Base-by-base conservation (phyloP, 2,113 vertebrate genomes). In the Athene noctua region DNA sequence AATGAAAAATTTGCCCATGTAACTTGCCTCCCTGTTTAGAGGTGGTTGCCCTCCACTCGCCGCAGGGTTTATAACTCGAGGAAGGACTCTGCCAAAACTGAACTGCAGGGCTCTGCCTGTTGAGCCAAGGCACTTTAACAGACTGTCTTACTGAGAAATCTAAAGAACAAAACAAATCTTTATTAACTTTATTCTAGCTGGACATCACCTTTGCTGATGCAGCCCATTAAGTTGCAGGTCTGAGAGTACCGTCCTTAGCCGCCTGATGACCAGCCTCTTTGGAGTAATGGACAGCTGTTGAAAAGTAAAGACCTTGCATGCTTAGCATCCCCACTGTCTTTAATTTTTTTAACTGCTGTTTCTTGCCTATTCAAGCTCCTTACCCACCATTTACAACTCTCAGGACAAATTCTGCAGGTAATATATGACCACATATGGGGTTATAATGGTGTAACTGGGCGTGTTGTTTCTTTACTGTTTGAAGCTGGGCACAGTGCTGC, bases 21-120 rank as follows among this genome's bases (percentile, higher is more conserved):
- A 59, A 2, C 20, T 86, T 71, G n/a, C 30, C 42, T 49, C 25
- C 11, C 22, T 46, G 8, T 61, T 85, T 49, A 68, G 42, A 57
- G 38, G 8, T n/a, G 22, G 4, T 58, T 8, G 0, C 20, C 42
- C 22, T 59, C 44, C 57, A 38, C 47, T 72, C 4, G 0, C 25
- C 68, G 44, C 44, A 59, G 66, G 22, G 30, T 51, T 80, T 72
- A 7, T 59, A 72, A 67, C 70, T 61, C 4, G 0, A 57, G 54
- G 23, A 19, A 63, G 15, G 16, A 62, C 36, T 65, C 34, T 29
- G 26, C 23, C 36, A 38, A 89, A 86, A 68, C 18, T 34, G 34
- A 80, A 58, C 44, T 61, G 12, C 34, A 57, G 55, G 38, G 17
- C 44, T 59, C 55, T 62, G 47, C 63, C 30, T 59, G 26, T 20